Evolutionary conservation across 2,888 invertebrate species (phyloP).

Genomic region (Plebejus anna): DNA sequence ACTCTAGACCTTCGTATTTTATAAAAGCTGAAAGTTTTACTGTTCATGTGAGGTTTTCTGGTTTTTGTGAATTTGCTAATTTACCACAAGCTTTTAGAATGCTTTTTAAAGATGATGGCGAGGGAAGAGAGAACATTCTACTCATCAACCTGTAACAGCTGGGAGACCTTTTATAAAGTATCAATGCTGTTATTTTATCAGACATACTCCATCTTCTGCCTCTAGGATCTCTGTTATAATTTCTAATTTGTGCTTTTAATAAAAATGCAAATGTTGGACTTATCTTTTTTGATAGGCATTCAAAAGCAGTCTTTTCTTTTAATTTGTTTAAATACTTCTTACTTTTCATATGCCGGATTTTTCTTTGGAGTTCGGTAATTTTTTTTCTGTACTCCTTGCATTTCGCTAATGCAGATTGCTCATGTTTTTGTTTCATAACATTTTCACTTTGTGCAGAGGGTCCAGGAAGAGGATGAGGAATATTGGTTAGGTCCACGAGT

Average conservation of each 20-base stretch:
- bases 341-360: not conserved
- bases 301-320: not conserved
- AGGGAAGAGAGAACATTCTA: slow-evolving; percentile 14
- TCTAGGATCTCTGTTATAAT: slow-evolving; percentile 8
- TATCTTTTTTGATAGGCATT: not conserved
- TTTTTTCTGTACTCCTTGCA: not conserved
- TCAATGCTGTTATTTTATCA: slow-evolving; percentile 14
- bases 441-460: not conserved
- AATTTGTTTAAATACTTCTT: not conserved
- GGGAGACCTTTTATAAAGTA: slow-evolving; percentile 12
- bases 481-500: not conserved
- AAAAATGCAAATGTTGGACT: slow-evolving; percentile 16
- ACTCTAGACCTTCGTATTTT: too few relatives aligned
- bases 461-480: not conserved
- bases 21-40: too few relatives aligned
- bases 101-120: not conserved
- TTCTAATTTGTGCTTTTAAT: not conserved
- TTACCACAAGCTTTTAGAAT: not conserved
- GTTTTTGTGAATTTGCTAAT: too few relatives aligned
- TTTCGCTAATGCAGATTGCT: not conserved
- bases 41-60: too few relatives aligned
- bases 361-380: not conserved
- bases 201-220: slow-evolving; percentile 8
- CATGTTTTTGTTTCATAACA: not conserved
- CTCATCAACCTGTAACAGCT: slow-evolving; percentile 4